These are phyloP conservation scores for Scomberomorus guttatus DNA, from an alignment of 2,797 vertebrate genomes.

Conservation along the genomic window DNA sequence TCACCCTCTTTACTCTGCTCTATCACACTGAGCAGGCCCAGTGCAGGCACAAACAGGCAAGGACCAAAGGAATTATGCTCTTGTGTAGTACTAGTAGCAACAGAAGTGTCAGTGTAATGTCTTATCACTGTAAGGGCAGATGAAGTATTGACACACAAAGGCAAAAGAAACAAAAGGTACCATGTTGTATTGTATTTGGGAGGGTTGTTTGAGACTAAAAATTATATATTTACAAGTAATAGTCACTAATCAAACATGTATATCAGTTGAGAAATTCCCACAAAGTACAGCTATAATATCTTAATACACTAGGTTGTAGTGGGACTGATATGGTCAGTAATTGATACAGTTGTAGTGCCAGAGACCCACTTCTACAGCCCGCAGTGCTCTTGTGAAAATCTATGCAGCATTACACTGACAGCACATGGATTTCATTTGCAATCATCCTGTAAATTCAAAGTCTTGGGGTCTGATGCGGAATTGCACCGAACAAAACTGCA, in stretches of 20 bases:
- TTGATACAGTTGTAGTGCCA: slow-evolving; percentile 22
- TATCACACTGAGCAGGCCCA: slow-evolving; percentile 82
- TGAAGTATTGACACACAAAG: slow-evolving; percentile 66
- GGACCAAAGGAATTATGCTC: slow-evolving; percentile 78
- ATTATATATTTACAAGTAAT: slow-evolving; percentile 34
- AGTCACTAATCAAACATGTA: slow-evolving; percentile 38
- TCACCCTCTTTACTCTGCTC: slow-evolving; percentile 77
- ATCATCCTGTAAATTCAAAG: slow-evolving; percentile 72
- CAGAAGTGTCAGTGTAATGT: slow-evolving; percentile 60
- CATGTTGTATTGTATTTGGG: slow-evolving; percentile 32
- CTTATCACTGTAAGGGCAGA: slow-evolving; percentile 75
- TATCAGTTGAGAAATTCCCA: slow-evolving; percentile 43
- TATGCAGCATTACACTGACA: slow-evolving; percentile 58
- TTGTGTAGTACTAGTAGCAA: slow-evolving; percentile 58
- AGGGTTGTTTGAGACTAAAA: not conserved
- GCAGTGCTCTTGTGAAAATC: slow-evolving; percentile 58
- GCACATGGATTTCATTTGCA: slow-evolving; percentile 74
- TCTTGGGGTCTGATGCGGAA: slow-evolving; percentile 61
- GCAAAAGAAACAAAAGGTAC: slow-evolving; percentile 51
- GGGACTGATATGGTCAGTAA: slow-evolving; percentile 48
- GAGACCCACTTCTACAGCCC: slow-evolving; percentile 50
- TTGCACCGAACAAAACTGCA: slow-evolving; percentile 75
- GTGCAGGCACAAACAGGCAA: slow-evolving; percentile 68
- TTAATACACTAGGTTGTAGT: slow-evolving; percentile 32
- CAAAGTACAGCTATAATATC: slow-evolving; percentile 34